Percentiles rank a stretch among this genome's conserved stretches.
phyloP scores from a whole-genome alignment of 2,113 vertebrate genomes.

The Pomatorhinus ruficollis region DNA sequence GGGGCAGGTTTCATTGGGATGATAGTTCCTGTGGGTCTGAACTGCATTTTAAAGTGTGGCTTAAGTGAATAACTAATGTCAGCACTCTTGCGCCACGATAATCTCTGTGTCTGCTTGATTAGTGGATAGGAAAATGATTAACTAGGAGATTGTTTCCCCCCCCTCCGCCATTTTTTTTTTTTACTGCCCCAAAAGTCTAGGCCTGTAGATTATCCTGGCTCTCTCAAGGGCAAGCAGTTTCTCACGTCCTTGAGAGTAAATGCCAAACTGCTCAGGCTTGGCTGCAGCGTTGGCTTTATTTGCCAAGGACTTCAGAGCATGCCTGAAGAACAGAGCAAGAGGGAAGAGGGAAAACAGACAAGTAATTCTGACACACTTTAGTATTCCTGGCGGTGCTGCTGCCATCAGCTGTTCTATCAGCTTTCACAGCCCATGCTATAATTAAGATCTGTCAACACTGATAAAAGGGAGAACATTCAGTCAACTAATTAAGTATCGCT shows the following conservation, averaged over 20 bases:
- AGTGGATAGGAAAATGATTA: background rate
- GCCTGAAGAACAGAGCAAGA: conserved; percentile 54
- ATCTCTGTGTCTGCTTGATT: background rate
- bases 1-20: background rate
- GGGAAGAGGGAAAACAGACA: conserved; percentile 47
- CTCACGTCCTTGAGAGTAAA: conserved; percentile 55
- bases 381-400: conserved; percentile 65
- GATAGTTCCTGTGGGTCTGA: accelerated
- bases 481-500: conserved; percentile 76
- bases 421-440: conserved; percentile 67
- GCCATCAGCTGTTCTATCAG: conserved; percentile 72
- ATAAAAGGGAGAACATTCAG: conserved; percentile 75
- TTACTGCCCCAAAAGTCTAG: background rate
- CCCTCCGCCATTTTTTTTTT: no score
- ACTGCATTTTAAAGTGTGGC: background rate
- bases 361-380: conserved; percentile 61
- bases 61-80: background rate
- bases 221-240: conserved; percentile 38
- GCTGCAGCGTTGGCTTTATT: background rate
- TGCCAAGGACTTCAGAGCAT: conserved; percentile 58
- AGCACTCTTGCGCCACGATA: background rate
- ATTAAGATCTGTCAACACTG: conserved; percentile 76
- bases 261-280: conserved; percentile 50
- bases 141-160: background rate
- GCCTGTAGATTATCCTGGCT: background rate